Evolutionary conservation across 2,888 invertebrate species (phyloP).

Genomic region (Desoria tigrina): DNA sequence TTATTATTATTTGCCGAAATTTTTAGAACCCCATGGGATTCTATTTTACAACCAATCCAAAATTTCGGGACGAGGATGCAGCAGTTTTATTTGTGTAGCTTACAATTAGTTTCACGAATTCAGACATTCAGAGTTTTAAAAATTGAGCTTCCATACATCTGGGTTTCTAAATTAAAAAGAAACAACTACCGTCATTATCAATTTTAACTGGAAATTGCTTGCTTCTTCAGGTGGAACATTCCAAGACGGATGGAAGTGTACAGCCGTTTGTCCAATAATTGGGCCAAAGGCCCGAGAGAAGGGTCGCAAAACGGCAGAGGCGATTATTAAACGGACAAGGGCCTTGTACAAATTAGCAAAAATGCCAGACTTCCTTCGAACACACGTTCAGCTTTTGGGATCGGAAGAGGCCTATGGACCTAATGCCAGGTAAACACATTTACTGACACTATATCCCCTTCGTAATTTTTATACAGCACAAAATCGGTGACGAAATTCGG

Average conservation of each 20-base stretch:
- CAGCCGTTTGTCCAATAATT: conserved; percentile 58
- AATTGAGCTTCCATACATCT: neutral
- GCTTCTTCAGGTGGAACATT: conserved; percentile 56
- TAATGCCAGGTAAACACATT: conserved; percentile 53
- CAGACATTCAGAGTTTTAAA: too few relatives aligned
- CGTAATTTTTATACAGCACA: neutral
- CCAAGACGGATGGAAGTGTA: conserved; percentile 59
- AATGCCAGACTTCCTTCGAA: conserved; percentile 57
- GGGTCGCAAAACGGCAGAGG: conserved; percentile 58
- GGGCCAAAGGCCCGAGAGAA: conserved; percentile 58
- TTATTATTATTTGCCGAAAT: too few relatives aligned
- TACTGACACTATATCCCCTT: neutral
- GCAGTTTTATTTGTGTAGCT: neutral
- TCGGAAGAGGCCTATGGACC: conserved; percentile 58
- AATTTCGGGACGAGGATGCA: too few relatives aligned
- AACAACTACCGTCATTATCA: too few relatives aligned
- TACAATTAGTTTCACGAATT: neutral
- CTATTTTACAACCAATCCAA: too few relatives aligned
- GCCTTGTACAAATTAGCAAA: conserved; percentile 54
- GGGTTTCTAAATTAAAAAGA: too few relatives aligned
- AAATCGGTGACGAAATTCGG: neutral
- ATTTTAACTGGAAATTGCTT: too few relatives aligned
- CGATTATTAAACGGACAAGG: conserved; percentile 57
- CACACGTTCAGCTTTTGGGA: conserved; percentile 58
- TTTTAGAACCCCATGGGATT: too few relatives aligned